These are phyloP conservation scores for Podocnemis expansa DNA, from an alignment of 2,113 vertebrate genomes.

Conservation along the genomic window DNA sequence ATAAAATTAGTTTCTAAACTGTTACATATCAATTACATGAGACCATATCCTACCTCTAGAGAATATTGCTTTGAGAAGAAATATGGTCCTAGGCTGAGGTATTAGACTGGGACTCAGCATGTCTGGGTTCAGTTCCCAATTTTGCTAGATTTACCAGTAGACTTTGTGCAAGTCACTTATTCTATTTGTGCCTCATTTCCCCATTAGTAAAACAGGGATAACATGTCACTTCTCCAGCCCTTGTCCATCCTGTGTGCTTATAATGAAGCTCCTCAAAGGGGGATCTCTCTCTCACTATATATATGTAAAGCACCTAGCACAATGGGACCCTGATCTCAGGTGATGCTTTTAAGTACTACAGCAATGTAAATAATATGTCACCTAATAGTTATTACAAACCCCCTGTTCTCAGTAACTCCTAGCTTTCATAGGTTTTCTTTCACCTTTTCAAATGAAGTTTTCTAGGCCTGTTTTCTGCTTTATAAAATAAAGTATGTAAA, in stretches of 20 bases:
- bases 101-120: neutral
- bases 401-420: neutral
- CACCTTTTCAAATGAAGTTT: neutral
- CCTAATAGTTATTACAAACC: neutral
- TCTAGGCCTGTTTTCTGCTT: neutral
- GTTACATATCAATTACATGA: neutral
- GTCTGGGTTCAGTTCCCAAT: neutral
- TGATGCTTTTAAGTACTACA: neutral
- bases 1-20: neutral
- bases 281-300: neutral
- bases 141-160: neutral
- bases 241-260: neutral
- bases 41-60: neutral
- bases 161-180: neutral
- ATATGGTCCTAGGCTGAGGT: neutral
- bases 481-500: neutral
- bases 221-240: neutral
- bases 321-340: neutral
- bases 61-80: neutral
- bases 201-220: neutral
- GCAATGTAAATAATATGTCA: neutral
- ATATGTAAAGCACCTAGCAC: neutral
- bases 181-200: neutral
- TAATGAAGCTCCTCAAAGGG: neutral
- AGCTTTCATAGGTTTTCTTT: neutral